Conservation (phyloP, 2,888 invertebrate genomes). For the Cecidostiba fungosa region DNA sequence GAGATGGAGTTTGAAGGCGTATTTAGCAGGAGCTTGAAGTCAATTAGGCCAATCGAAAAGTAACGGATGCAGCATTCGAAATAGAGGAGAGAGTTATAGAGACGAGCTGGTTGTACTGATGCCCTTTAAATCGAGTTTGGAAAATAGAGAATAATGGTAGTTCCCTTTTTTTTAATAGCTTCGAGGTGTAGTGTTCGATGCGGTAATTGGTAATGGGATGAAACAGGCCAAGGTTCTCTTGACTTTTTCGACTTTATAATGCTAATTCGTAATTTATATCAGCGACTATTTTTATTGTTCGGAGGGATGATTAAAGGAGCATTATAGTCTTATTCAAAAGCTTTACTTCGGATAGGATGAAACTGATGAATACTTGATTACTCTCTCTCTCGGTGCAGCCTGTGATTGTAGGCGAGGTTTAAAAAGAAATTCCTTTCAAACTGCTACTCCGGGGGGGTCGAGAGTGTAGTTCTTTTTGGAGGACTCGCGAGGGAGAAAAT, state of each 20-base stretch:
- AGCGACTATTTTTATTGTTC: neutral
- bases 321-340: neutral
- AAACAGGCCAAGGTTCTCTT: neutral
- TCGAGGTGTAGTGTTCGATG: neutral
- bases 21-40: neutral
- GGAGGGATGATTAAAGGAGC: neutral
- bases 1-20: neutral
- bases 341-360: neutral
- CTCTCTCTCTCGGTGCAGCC: neutral
- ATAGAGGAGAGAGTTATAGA: neutral
- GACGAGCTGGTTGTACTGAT: neutral
- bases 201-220: neutral
- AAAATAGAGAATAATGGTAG: neutral
- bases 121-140: slow-evolving; percentile 9
- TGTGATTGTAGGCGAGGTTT: neutral
- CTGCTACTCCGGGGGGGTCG: neutral
- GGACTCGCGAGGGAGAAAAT: slow-evolving; percentile 5
- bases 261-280: neutral
- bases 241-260: neutral
- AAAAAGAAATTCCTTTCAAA: neutral
- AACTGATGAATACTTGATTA: slow-evolving; percentile 5
- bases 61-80: neutral
- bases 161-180: neutral
- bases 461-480: neutral
- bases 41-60: slow-evolving; percentile 30